phyloP scores from a whole-genome alignment of 2,113 vertebrate genomes.

The Vulpes lagopus region DNA sequence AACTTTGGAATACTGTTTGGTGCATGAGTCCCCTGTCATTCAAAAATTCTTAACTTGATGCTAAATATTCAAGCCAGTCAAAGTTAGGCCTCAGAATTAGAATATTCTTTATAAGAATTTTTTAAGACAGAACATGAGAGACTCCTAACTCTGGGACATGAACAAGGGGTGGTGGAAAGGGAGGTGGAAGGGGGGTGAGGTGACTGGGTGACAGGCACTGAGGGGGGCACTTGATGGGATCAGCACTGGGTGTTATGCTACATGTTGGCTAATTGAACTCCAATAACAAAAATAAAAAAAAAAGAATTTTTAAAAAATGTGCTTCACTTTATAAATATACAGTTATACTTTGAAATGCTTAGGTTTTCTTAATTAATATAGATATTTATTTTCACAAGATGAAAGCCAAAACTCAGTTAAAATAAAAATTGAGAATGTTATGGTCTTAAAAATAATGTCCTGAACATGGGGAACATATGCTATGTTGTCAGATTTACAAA shows the following conservation, averaged over 20 bases:
- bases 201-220: no score
- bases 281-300: no score
- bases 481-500: background rate
- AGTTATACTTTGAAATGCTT: background rate
- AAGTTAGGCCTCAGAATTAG: background rate
- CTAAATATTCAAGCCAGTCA: background rate
- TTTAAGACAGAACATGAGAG: background rate
- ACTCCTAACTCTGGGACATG: no score
- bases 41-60: background rate
- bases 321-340: background rate
- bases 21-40: background rate
- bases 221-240: no score
- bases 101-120: background rate
- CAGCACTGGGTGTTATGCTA: no score
- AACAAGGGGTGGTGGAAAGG: no score
- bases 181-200: no score
- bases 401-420: slow-evolving; percentile 26
- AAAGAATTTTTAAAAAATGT: background rate
- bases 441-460: background rate
- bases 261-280: no score
- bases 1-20: background rate
- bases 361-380: background rate
- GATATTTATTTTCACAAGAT: background rate
- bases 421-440: slow-evolving; percentile 34
- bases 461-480: background rate